These are phyloP conservation scores for Astyanax mexicanus DNA, from an alignment of 2,797 vertebrate species.

Conservation along the genomic window DNA sequence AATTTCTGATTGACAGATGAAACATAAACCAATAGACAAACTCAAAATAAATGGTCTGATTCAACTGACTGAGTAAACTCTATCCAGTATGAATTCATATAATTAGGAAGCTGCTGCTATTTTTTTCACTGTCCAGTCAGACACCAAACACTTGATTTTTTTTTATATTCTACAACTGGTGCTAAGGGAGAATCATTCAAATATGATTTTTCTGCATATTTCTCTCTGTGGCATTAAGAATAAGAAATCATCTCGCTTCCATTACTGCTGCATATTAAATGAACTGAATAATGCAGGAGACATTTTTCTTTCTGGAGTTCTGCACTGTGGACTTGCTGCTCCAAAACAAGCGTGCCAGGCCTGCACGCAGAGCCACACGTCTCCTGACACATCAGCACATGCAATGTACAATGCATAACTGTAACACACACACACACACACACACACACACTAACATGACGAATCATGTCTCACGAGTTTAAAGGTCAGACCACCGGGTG, in stretches of 20 bases:
- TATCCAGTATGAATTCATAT: no score
- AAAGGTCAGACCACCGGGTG: not conserved
- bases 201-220: no score
- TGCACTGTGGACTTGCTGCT: not conserved
- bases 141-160: no score
- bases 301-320: conserved; percentile 13
- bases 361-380: not conserved
- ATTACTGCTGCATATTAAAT: conserved; percentile 20
- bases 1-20: no score
- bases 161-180: no score
- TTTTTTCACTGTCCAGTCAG: no score
- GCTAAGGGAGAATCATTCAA: no score
- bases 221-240: not conserved
- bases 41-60: no score
- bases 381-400: not conserved
- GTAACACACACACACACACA: no score
- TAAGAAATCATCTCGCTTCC: not conserved
- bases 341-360: not conserved
- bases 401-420: not conserved
- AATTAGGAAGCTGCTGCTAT: not conserved
- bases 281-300: conserved; percentile 36
- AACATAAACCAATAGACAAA: no score
- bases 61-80: no score
- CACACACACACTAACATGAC: not conserved
- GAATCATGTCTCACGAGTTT: not conserved